phyloP scores from a whole-genome alignment of 2,888 invertebrate species.

The Ectemnius lituratus region DNA sequence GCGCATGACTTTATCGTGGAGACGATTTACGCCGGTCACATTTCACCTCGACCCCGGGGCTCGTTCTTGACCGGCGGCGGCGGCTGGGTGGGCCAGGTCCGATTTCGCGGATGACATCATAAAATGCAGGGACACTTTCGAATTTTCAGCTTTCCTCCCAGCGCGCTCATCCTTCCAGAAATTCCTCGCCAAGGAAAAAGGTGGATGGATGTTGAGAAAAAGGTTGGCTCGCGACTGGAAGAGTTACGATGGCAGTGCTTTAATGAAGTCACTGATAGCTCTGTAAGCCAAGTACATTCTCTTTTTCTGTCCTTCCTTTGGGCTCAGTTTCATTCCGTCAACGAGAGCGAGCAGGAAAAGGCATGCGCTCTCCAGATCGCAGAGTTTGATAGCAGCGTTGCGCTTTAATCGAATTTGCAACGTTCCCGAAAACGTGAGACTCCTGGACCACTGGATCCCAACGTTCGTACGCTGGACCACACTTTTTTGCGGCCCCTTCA shows the following conservation, averaged over 20 bases:
- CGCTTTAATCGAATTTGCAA: conserved; percentile 46
- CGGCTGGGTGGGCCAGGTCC: conserved; percentile 21
- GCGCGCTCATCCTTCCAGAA: too few species aligned
- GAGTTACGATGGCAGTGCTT: too few species aligned
- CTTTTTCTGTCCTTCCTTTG: background rate
- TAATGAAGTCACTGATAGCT: too few species aligned
- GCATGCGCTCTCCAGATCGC: conserved; percentile 21
- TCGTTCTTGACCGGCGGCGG: conserved; percentile 31
- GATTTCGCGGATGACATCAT: conserved; percentile 9
- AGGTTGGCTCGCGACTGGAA: too few species aligned
- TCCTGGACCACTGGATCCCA: conserved; percentile 34
- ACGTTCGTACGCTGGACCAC: conserved; percentile 12
- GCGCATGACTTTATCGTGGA: conserved; percentile 43
- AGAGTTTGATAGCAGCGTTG: conserved; percentile 36
- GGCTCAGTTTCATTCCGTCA: background rate
- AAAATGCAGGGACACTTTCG: too few species aligned
- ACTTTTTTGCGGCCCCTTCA: conserved; percentile 14
- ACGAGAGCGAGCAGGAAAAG: too few species aligned
- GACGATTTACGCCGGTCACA: conserved; percentile 14
- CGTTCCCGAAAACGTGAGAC: conserved; percentile 51
- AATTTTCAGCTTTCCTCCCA: too few species aligned
- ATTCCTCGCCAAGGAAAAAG: too few species aligned
- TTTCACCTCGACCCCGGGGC: conserved; percentile 32
- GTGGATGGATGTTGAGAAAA: too few species aligned
- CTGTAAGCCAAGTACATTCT: background rate